These are phyloP conservation scores for Phymastichus coffea DNA, from an alignment of 1,140 invertebrate species.

Conservation along the genomic window DNA sequence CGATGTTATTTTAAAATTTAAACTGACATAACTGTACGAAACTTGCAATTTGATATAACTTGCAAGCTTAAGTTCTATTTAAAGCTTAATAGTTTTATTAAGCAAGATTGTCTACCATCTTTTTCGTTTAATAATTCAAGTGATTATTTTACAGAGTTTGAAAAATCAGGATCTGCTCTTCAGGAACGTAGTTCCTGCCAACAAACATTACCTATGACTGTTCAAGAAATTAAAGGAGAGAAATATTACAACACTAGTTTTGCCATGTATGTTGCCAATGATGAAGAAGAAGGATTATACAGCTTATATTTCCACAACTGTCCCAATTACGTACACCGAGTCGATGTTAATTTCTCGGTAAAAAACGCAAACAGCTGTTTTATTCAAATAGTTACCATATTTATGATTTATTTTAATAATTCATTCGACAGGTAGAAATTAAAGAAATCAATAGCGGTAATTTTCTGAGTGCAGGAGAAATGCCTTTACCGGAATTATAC, in stretches of 20 bases:
- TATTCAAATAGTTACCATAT: neutral
- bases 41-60: no score
- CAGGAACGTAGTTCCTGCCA: conserved; percentile 38
- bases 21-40: no score
- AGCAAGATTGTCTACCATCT: no score
- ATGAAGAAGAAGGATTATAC: conserved; percentile 88
- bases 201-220: conserved; percentile 42
- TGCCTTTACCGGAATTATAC: conserved; percentile 91
- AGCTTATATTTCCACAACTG: conserved; percentile 96
- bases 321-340: conserved; percentile 65
- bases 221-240: conserved; percentile 37
- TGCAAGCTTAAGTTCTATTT: neutral
- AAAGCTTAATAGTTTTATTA: neutral
- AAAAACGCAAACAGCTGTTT: conserved; percentile 28
- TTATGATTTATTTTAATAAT: neutral
- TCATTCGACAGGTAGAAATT: conserved; percentile 72
- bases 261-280: conserved; percentile 74
- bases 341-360: conserved; percentile 67
- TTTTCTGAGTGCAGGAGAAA: conserved; percentile 95
- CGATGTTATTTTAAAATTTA: no score
- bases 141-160: no score
- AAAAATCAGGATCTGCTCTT: neutral
- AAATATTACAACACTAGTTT: conserved; percentile 61
- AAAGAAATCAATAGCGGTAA: conserved; percentile 83
- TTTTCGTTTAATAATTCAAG: no score